These are phyloP conservation scores for Tridacna crocea DNA, from an alignment of 2,888 invertebrate species.

Conservation along the genomic window DNA sequence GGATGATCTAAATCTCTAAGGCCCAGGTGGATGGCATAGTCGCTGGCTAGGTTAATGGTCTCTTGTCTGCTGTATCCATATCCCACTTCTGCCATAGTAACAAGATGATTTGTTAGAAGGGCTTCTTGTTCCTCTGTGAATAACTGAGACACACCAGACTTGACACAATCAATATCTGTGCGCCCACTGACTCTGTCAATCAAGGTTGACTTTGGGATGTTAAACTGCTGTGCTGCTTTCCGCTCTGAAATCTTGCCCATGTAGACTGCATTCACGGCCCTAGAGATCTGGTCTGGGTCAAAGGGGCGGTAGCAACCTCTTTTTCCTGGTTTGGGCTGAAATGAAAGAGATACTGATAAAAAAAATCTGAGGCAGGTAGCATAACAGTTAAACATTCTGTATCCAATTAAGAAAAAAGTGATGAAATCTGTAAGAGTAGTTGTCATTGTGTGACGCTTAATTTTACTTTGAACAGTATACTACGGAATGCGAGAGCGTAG, in stretches of 20 bases:
- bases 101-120: not conserved
- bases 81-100: slow-evolving; percentile 33
- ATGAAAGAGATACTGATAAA: too few relatives aligned
- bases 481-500: too few relatives aligned
- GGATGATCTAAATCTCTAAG: slow-evolving; percentile 4
- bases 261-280: slow-evolving; percentile 8
- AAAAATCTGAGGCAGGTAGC: too few relatives aligned
- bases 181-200: slow-evolving; percentile 10
- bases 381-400: too few relatives aligned
- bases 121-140: slow-evolving; percentile 30
- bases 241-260: slow-evolving; percentile 4
- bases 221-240: slow-evolving; percentile 7
- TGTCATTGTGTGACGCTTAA: too few relatives aligned
- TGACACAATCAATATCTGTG: not conserved
- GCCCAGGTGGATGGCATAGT: slow-evolving; percentile 11
- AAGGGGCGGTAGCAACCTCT: slow-evolving; percentile 8
- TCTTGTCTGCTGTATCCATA: slow-evolving; percentile 29
- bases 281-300: slow-evolving; percentile 5
- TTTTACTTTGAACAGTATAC: too few relatives aligned
- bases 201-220: slow-evolving; percentile 4
- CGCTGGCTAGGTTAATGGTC: slow-evolving; percentile 7
- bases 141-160: slow-evolving; percentile 13
- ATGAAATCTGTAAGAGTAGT: too few relatives aligned
- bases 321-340: not conserved
- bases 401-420: too few relatives aligned